Base-by-base conservation (phyloP, 2,113 vertebrate species). In the Toxotes chatareus region DNA sequence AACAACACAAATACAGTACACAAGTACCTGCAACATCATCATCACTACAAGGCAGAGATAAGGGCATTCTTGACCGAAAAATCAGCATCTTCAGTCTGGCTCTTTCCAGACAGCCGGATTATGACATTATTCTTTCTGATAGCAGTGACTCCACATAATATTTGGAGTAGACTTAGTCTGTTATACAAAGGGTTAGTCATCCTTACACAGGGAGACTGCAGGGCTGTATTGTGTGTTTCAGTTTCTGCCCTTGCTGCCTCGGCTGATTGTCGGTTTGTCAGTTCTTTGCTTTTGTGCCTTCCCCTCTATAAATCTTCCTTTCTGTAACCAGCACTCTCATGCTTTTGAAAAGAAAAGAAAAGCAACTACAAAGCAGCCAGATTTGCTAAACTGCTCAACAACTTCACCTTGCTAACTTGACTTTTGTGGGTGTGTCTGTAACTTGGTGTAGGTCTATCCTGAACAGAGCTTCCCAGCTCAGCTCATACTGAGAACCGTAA, bases 381-480 rank as follows among this genome's bases (percentile, higher is more conserved):
- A 75, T 72, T 68, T 82, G 19, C 69, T 71, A 61, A 65, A 80
- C 68, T 77, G 53, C 49, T 63, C 21, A 47, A 40, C 19, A 69
- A 14, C 65, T 63, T 64, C 40, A 36, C 46, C 61, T 49, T 61
- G 19, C 61, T 46, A 31, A 66, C 44, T 62, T 40, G 4, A 32
- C 14, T 79, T 14, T 38, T 36, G 38, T 32, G 2, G 42, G 51
- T 46, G 6, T 53, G 34, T 56, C 44, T 51, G 16, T 44, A 12
- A 36, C n/a, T 60, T 38, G 16, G n/a, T n/a, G 27, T 23, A n/a
- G 40, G 46, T 55, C n/a, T 40, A 14, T 66, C 9, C 60, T 51
- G 23, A 76, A 36, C 65, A 38, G 65, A 59, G 81, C 23, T 4
- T 5, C 13, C 42, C 17, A 59, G 40, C 8, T 23, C 21, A 5